Evolutionary conservation across 2,113 vertebrate species (phyloP), one percentile per base, ranked within the genome.

Genomic region (Gadus macrocephalus): DNA sequence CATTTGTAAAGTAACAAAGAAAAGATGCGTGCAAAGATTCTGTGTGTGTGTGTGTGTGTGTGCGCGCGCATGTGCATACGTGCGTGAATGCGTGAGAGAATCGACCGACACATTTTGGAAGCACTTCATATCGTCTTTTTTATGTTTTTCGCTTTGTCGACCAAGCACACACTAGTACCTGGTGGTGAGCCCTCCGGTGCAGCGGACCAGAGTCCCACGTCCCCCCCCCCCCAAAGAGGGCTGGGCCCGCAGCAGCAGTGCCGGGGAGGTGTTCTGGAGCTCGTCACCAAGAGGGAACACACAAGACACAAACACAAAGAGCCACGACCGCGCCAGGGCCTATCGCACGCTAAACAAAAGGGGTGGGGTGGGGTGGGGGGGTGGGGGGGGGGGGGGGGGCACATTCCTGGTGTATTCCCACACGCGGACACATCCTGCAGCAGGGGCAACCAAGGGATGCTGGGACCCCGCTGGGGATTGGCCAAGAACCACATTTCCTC

Each of bases 381-480:
- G 83, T n/a, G n/a, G n/a, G n/a, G n/a, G 25, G 25, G 25, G 25
- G 25, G 25, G 25, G 42, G 42, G 83, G 31, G 84, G 87, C 79
- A 79, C 91, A 91, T 91, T 91, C 89, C 83, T 77, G 27, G 64
- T 62, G 79, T 88, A 86, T 90, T 92, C 91, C 90, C 89, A 89
- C 89, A 84, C 68, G 81, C 85, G 81, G 81, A 82, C 76, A 81
- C 82, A 84, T 91, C 90, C 91, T 90, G 88, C 74, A 74, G 83
- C 42, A 83, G 81, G 76, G 83, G 86, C 83, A 78, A 84, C 84
- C 86, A 84, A 73, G 82, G 86, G 81, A 87, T 83, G 53, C 76
- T 77, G 81, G 81, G 79, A 84, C 60, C 86, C 87, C 83, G 53
- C 64, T 70, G 87, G 89, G 83, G 79, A 86, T 79, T 76, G 73